Evolutionary conservation across 2,888 invertebrate species (phyloP).

Genomic region (Embidobia sp.): DNA sequence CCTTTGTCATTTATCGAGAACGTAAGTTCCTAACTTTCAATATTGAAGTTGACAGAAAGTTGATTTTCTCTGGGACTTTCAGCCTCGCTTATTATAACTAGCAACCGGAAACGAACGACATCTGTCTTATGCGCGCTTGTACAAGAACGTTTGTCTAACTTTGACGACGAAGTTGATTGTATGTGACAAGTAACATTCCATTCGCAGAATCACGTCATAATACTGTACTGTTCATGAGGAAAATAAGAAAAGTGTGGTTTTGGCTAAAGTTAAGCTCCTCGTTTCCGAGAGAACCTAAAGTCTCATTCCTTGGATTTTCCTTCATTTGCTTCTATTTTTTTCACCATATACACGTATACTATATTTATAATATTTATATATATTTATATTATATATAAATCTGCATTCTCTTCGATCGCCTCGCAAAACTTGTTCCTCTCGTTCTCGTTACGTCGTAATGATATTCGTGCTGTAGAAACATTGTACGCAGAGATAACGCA

Average conservation of each 20-base stretch:
- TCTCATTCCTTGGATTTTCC: constrained; percentile 19
- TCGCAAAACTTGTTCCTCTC: constrained; percentile 42
- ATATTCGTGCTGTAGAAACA: constrained; percentile 50
- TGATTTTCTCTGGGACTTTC: too few species aligned
- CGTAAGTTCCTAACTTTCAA: neutral
- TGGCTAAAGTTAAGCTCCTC: constrained; percentile 49
- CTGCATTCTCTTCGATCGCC: constrained; percentile 68
- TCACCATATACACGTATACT: constrained; percentile 62
- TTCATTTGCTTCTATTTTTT: constrained; percentile 11
- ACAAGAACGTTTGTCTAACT: neutral
- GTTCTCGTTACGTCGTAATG: constrained; percentile 41
- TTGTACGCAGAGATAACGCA: constrained; percentile 54
- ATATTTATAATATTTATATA: constrained; percentile 61
- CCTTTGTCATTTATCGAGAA: too few species aligned
- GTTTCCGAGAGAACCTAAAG: constrained; percentile 34
- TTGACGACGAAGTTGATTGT: constrained; percentile 35
- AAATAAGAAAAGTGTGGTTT: constrained; percentile 54
- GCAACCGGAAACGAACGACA: neutral
- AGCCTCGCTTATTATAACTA: neutral
- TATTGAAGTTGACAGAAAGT: neutral
- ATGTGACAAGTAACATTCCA: constrained; percentile 55
- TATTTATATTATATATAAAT: constrained; percentile 69
- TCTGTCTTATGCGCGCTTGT: neutral
- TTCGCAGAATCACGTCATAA: constrained; percentile 51
- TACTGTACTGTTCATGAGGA: constrained; percentile 56